These are phyloP conservation scores for Cinclus mexicanus DNA, from an alignment of 2,113 vertebrate species.

Conservation along the genomic window DNA sequence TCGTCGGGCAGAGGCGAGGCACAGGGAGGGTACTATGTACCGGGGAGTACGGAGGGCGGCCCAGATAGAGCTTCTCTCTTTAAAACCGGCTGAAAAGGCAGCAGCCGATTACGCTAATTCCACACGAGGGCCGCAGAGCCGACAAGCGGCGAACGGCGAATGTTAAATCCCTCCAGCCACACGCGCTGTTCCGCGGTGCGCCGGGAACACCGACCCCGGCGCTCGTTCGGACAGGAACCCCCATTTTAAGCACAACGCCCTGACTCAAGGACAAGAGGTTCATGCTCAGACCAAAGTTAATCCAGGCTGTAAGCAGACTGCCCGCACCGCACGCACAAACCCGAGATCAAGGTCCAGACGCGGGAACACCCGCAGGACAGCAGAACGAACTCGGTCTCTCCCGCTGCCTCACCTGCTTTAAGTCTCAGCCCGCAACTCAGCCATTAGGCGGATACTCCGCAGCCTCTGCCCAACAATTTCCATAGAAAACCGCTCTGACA, in stretches of 20 bases:
- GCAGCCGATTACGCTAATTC: background rate
- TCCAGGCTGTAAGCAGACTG: no score
- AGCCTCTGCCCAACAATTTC: background rate
- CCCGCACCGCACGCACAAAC: background rate
- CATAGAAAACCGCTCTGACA: background rate
- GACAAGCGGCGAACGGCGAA: no score
- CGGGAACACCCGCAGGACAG: background rate
- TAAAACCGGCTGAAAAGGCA: background rate
- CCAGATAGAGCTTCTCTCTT: background rate
- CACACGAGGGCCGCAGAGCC: background rate
- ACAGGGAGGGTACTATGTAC: background rate
- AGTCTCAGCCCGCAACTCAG: background rate
- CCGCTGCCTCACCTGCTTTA: background rate
- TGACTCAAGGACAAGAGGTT: background rate
- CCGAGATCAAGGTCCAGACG: background rate
- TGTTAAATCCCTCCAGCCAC: background rate
- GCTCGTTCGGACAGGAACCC: background rate
- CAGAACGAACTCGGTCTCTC: background rate
- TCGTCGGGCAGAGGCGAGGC: background rate
- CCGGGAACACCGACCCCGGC: background rate
- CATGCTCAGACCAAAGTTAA: background rate
- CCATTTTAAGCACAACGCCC: background rate
- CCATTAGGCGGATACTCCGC: background rate
- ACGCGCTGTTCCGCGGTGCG: rapidly evolving
- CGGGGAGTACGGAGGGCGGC: no score